Base-by-base conservation (phyloP, 2,113 vertebrate species). In the Sprattus sprattus region DNA sequence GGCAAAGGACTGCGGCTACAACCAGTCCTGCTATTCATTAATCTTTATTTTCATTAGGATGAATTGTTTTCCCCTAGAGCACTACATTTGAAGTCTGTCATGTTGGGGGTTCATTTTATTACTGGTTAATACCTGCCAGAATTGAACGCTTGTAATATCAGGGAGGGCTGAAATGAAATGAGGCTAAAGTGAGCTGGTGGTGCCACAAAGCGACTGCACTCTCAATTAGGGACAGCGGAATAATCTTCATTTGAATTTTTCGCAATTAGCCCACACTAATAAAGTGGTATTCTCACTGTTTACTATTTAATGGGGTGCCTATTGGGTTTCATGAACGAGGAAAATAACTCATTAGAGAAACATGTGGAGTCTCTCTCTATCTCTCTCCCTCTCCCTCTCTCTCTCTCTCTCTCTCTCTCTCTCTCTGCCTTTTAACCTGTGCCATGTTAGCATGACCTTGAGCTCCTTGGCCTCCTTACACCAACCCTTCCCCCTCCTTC, bases 251-350 rank as follows among this genome's bases (percentile, higher is more conserved):
- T 85, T 82, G 18, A 87, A 84, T 88, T 75, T 78, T 85, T 87
- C 81, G 84, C 78, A 87, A 87, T 87, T 88, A 84, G 83, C 85
- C 39, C 71, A 10, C 84, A 82, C 82, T 88, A 87, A 85, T 89
- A 82, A 89, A 91, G 81, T 78, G 84, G 49, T 86, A 45, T 89
- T 87, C 50, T 13, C 80, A 82, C 52, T 46, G 54, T 46, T 84
- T 88, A 87, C 84, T 91, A 89, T 87, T 88, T 71, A 87, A 87
- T 60, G 64, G 86, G 67, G 84, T 85, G 86, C 75, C 85, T 86
- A 88, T 89, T 87, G 85, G 85, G 86, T 89, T 89, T 85, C 84
- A 50, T 80, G 84, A 49, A 60, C 9, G 28, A 71, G 80, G 87
- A 85, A 82, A 85, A 81, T 39, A 85, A 60, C 80, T 85, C 86